Evolutionary conservation across 2,113 vertebrate genomes (phyloP), one percentile per base, ranked within the genome.

Genomic region (Amblyopsis rosae): DNA sequence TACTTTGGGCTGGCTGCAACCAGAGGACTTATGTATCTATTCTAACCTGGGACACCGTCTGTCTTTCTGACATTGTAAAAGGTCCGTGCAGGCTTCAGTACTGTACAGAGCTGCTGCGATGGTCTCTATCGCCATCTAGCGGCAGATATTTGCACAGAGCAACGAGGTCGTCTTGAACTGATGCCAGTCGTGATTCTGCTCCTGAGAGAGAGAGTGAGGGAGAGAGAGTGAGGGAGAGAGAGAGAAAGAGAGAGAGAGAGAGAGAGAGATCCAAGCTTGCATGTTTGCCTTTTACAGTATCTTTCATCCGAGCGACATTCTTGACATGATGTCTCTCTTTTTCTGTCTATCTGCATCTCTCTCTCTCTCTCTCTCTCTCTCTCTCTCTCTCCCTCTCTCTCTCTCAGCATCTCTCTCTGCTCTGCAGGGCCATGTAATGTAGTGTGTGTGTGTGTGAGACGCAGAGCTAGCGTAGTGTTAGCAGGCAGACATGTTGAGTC

Each of bases 51-150:
- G 54, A 56, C n/a, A 16, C 54, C 26, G 9, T 56, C 54, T 56
- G 1, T 51, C 49, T 51, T 3, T 12, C 54, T 56, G 9, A 19
- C 16, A 81, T 77, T 82, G 89, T 80, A 82, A 72, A 58, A 72
- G 76, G 80, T 62, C 70, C 73, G 35, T 67, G 73, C 26, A 26
- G 69, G 74, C 59, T 80, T 35, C 49, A 15, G 12, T 80, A 62
- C 78, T 67, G 81, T 83, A 70, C 62, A 64, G 50, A 56, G 17
- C 9, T 56, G 67, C 81, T 89, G 69, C 11, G 41, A 1, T 81
- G 88, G 88, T 89, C 91, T 91, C 73, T 79, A 90, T 86, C 86
- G 88, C 93, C 95, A 95, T 92, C 95, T 95, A 86, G 92, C 83
- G 95, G 88, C 79, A 95, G 83, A 91, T 92, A 94, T 93, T 92